Evolutionary conservation across 2,888 invertebrate genomes (phyloP).

Genomic region (Orchesellides sinensis): DNA sequence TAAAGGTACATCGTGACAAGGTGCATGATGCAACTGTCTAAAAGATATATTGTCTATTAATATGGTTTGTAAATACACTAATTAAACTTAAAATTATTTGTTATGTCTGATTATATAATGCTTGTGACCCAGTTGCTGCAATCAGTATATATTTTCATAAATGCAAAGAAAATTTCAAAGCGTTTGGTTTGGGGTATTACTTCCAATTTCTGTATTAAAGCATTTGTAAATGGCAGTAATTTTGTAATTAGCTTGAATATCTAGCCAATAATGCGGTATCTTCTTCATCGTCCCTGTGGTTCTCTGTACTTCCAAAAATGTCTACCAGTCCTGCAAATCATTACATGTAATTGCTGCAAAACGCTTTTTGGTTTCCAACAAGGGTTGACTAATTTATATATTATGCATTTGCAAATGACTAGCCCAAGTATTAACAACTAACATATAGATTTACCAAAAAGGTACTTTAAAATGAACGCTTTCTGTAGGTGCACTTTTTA

Average conservation of each 20-base stretch:
- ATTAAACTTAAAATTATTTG: too few species aligned
- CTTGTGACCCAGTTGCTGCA: slow-evolving; percentile 38
- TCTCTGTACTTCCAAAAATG: slow-evolving; percentile 68
- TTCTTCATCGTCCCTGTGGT: slow-evolving; percentile 58
- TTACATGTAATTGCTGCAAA: background rate
- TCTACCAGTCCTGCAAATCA: slow-evolving; percentile 23
- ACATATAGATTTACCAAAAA: too few species aligned
- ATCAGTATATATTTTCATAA: slow-evolving; percentile 20
- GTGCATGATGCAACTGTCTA: too few species aligned
- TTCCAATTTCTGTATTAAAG: too few species aligned
- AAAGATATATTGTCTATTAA: too few species aligned
- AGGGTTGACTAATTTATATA: too few species aligned
- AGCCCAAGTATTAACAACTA: too few species aligned
- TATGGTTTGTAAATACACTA: too few species aligned
- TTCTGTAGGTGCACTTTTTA: too few species aligned
- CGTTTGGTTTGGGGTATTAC: slow-evolving; percentile 26
- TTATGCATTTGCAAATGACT: too few species aligned
- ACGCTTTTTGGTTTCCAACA: slow-evolving; percentile 22
- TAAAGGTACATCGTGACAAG: too few species aligned
- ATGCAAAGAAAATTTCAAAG: slow-evolving; percentile 24
- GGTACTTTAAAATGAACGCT: too few species aligned
- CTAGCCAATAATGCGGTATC: slow-evolving; percentile 34
- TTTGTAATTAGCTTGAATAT: slow-evolving; percentile 14
- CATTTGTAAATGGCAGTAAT: slow-evolving; percentile 1
- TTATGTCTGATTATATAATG: background rate